Percentiles rank a stretch among this genome's conserved stretches.
Conservation (phyloP, 1,140 invertebrate species). For the Eciton burchellii region DNA sequence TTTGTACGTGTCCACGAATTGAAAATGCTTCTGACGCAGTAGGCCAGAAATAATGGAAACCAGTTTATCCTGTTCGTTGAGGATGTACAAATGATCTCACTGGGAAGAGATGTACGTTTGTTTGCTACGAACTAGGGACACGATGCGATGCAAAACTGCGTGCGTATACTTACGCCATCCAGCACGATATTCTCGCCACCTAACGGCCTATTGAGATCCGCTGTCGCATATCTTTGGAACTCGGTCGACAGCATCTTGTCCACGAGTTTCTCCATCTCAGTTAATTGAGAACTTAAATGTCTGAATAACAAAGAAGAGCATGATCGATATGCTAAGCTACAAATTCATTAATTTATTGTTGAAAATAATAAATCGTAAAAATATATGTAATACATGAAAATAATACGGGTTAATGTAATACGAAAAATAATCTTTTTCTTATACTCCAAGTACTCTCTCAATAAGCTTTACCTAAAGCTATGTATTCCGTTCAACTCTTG, state of each 20-base stretch:
- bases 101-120: slow-evolving; percentile 69
- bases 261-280: slow-evolving; percentile 98
- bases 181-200: slow-evolving; percentile 88
- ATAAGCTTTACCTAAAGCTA: slow-evolving; percentile 92
- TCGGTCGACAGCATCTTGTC: slow-evolving; percentile 98
- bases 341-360: not conserved
- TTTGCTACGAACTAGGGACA: slow-evolving; percentile 65
- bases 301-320: slow-evolving; percentile 82
- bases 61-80: slow-evolving; percentile 90
- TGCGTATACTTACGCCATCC: slow-evolving; percentile 85
- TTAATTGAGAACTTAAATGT: slow-evolving; percentile 97
- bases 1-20: slow-evolving; percentile 95
- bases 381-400: slow-evolving; percentile 51
- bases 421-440: too few relatives aligned
- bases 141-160: slow-evolving; percentile 16
- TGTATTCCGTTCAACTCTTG: slow-evolving; percentile 96
- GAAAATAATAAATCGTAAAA: slow-evolving; percentile 23
- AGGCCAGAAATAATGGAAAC: slow-evolving; percentile 96
- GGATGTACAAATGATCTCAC: slow-evolving; percentile 71
- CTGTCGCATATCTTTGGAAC: slow-evolving; percentile 96
- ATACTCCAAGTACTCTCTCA: slow-evolving; percentile 6
- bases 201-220: slow-evolving; percentile 95
- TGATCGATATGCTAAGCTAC: not conserved
- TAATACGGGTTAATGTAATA: too few relatives aligned
- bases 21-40: slow-evolving; percentile 93